These are phyloP conservation scores for Andricus curvator DNA, from an alignment of 2,888 invertebrate species.

Conservation along the genomic window DNA sequence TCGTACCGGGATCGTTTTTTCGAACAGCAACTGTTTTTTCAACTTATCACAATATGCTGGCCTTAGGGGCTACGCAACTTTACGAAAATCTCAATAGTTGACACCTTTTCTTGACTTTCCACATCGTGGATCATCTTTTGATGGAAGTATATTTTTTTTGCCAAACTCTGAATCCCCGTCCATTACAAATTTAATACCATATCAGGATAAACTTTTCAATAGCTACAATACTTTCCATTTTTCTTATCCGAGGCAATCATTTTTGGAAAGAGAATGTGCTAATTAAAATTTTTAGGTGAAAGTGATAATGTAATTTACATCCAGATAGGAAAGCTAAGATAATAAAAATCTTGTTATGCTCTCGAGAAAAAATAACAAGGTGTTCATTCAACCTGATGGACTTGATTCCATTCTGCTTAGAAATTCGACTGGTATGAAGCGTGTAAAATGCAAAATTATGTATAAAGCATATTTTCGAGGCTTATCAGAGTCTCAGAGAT, in stretches of 20 bases:
- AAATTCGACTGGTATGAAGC: too few species aligned
- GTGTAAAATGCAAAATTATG: neutral
- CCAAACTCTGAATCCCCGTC: neutral
- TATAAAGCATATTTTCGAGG: neutral
- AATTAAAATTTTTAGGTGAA: neutral
- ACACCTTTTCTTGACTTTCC: conserved; percentile 35
- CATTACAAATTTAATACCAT: neutral
- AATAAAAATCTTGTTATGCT: neutral
- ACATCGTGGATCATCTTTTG: conserved; percentile 25
- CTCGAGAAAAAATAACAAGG: neutral
- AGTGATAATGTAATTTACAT: neutral
- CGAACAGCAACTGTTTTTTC: conserved; percentile 73
- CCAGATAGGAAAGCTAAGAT: neutral
- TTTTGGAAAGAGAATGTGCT: too few species aligned
- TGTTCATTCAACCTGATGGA: neutral
- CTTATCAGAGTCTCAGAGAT: neutral
- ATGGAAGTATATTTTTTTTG: neutral
- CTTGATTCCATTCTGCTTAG: too few species aligned
- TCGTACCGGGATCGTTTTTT: conserved; percentile 65
- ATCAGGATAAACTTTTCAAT: neutral
- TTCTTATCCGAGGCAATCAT: neutral
- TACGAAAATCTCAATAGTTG: conserved; percentile 58
- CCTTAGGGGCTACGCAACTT: conserved; percentile 59
- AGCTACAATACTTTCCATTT: neutral
- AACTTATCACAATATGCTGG: conserved; percentile 73